A percentile compares a stretch with the other conserved stretches of the same genome.
phyloP scores from a whole-genome alignment of 2,888 invertebrate species.

The Drosophila atripex region DNA sequence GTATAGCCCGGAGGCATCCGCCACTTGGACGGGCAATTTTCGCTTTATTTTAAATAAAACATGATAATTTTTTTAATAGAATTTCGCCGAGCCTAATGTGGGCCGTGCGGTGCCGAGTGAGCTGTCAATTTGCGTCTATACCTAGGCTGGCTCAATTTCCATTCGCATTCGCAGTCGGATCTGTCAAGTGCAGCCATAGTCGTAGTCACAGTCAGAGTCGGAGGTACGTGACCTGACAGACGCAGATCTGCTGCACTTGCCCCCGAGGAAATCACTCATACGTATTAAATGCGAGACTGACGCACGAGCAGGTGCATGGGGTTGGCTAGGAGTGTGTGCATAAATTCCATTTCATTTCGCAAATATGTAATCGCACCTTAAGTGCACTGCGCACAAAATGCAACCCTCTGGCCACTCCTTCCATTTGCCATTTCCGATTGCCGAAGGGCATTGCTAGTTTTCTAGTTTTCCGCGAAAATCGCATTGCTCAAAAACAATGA shows the following conservation, averaged over 20 bases:
- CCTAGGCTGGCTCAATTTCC: slow-evolving; percentile 26
- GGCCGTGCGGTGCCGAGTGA: slow-evolving; percentile 35
- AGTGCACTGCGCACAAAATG: slow-evolving; percentile 55
- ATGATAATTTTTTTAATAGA: slow-evolving; percentile 63
- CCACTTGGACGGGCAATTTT: slow-evolving; percentile 36
- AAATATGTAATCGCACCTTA: slow-evolving; percentile 76
- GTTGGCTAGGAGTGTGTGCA: slow-evolving; percentile 27
- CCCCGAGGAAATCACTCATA: slow-evolving; percentile 65
- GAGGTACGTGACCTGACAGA: slow-evolving; percentile 34
- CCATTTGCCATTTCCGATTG: slow-evolving; percentile 7
- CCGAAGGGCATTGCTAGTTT: slow-evolving; percentile 16
- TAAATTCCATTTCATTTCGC: slow-evolving; percentile 74
- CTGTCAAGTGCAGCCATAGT: slow-evolving; percentile 31
- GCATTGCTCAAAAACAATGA: slow-evolving; percentile 24
- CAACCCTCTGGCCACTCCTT: slow-evolving; percentile 3
- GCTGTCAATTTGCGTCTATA: slow-evolving; percentile 46
- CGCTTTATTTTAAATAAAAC: slow-evolving; percentile 60
- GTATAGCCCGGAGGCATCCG: slow-evolving; percentile 18
- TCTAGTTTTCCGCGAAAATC: slow-evolving; percentile 3
- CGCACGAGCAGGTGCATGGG: slow-evolving; percentile 26
- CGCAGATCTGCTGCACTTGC: slow-evolving; percentile 15
- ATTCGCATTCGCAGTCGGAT: slow-evolving; percentile 17
- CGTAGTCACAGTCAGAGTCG: background rate
- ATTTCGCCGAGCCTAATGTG: slow-evolving; percentile 45
- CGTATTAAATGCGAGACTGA: slow-evolving; percentile 43